Evolutionary conservation across 2,797 vertebrate genomes (phyloP).

Genomic region (Phrynocephalus guinanensis): DNA sequence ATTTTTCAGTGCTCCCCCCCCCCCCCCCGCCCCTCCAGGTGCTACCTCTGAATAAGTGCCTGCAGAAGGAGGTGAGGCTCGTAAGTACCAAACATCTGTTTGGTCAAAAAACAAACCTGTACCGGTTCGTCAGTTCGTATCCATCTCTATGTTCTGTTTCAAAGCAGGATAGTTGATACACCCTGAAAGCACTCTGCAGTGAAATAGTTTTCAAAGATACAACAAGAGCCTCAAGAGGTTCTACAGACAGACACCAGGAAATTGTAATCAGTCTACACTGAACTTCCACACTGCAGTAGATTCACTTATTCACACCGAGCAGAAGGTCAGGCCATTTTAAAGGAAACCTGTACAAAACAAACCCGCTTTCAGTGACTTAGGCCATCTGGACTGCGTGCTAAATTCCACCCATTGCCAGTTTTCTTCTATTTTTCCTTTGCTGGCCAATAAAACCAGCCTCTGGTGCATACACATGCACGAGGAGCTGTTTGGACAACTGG

Average conservation of each 20-base stretch:
- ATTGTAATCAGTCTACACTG: neutral
- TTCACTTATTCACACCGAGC: neutral
- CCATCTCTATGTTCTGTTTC: neutral
- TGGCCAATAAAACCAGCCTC: neutral
- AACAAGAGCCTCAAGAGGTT: neutral
- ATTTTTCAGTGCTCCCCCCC: no score
- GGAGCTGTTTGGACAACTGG: slow-evolving; percentile 87
- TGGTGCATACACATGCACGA: neutral
- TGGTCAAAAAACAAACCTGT: no score
- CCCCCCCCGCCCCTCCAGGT: no score
- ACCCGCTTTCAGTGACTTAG: slow-evolving; percentile 39
- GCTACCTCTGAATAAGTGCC: no score
- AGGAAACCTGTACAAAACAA: slow-evolving; percentile 56
- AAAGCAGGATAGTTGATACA: neutral
- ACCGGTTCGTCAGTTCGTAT: no score
- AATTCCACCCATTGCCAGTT: slow-evolving; percentile 27
- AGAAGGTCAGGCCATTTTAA: slow-evolving; percentile 46
- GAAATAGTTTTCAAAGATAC: neutral
- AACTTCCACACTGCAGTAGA: neutral
- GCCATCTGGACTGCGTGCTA: slow-evolving; percentile 6
- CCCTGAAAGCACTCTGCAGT: neutral
- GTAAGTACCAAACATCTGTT: no score
- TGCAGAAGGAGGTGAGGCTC: no score
- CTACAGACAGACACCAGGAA: neutral
- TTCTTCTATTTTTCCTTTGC: slow-evolving; percentile 42